phyloP scores from a whole-genome alignment of 2,113 vertebrate species.

The Lamprotornis superbus region DNA sequence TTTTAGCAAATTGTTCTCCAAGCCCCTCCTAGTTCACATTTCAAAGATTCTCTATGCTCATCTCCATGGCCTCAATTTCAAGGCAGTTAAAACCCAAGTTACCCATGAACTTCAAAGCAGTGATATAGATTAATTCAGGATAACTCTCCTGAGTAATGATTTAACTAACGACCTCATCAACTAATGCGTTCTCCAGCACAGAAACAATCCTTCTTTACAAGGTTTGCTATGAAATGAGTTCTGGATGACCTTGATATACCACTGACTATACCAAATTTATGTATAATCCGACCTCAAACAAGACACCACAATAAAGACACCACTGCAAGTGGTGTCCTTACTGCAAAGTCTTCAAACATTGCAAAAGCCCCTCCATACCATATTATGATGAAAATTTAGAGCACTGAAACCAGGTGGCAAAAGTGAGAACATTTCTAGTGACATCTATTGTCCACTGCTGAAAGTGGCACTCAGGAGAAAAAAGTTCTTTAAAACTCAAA shows the following conservation, averaged over 20 bases:
- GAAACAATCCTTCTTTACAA: background rate
- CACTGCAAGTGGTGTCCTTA: background rate
- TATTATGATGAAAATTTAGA: background rate
- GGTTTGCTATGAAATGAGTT: background rate
- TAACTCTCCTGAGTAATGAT: background rate
- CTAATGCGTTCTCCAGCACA: background rate
- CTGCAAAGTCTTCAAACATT: background rate
- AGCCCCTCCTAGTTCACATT: background rate
- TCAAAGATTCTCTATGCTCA: background rate
- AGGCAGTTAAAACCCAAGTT: background rate
- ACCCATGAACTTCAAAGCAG: constrained; percentile 18
- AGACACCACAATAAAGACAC: background rate
- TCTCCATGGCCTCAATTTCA: background rate
- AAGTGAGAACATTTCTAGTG: background rate
- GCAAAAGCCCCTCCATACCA: accelerated
- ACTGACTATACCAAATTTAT: background rate
- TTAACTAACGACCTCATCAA: background rate
- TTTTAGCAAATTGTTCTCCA: constrained; percentile 7
- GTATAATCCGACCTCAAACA: background rate
- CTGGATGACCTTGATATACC: background rate
- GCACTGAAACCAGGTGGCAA: background rate
- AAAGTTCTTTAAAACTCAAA: background rate
- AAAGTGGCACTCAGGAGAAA: background rate
- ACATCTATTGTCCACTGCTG: background rate
- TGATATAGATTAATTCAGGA: background rate